These are phyloP conservation scores for Bothrops alternatus DNA, from an alignment of 2,797 vertebrate genomes.

Conservation along the genomic window DNA sequence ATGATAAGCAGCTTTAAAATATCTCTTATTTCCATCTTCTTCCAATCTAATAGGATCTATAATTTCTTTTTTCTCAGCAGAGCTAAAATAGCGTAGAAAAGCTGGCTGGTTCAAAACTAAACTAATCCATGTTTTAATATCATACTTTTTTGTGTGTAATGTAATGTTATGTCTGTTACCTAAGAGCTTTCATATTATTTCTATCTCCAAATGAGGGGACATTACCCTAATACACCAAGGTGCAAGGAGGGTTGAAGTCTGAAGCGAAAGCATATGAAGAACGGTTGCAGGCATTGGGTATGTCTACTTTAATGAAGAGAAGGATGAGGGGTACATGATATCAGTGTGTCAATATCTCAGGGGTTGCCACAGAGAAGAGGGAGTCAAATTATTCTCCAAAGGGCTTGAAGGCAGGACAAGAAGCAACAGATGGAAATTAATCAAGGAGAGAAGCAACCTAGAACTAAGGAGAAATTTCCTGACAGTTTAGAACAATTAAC, in stretches of 20 bases:
- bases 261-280: background rate
- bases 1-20: background rate
- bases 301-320: no score
- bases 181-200: background rate
- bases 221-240: background rate
- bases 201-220: background rate
- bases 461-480: background rate
- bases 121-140: background rate
- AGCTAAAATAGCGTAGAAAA: background rate
- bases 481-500: background rate
- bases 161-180: background rate
- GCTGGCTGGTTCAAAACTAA: background rate
- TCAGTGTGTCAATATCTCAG: no score
- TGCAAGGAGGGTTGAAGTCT: background rate
- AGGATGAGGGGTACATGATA: no score
- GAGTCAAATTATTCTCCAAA: background rate
- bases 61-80: background rate
- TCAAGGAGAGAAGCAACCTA: background rate
- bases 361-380: no score
- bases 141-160: background rate
- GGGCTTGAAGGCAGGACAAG: background rate
- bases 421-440: background rate
- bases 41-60: background rate
- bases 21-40: background rate
- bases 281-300: no score